Evolutionary conservation across 2,113 vertebrate species (phyloP).

Genomic region (Turnix velox): DNA sequence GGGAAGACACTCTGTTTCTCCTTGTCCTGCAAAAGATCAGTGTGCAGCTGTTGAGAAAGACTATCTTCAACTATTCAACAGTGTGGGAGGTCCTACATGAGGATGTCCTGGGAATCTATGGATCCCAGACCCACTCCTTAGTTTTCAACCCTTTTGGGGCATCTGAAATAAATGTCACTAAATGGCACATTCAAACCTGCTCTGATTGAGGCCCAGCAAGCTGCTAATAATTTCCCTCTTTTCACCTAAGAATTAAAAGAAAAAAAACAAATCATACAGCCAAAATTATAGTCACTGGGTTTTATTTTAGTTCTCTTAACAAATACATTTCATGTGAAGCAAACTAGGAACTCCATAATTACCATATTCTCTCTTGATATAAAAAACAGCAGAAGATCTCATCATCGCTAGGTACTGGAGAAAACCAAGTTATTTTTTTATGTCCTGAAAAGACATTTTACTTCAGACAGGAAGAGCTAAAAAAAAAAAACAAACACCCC

Average conservation of each 20-base stretch:
- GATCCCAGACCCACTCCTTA: neutral
- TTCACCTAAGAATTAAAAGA: neutral
- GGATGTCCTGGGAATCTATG: neutral
- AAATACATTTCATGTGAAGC: neutral
- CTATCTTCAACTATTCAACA: neutral
- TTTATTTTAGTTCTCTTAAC: slow-evolving; percentile 24
- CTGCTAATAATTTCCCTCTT: neutral
- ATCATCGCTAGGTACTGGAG: neutral
- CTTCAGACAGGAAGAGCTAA: slow-evolving; percentile 43
- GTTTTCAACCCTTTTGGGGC: neutral
- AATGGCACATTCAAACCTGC: neutral
- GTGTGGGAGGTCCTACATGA: neutral
- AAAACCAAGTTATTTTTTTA: neutral
- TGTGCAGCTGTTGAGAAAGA: slow-evolving; percentile 10
- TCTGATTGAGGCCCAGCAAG: neutral
- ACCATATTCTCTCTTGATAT: neutral
- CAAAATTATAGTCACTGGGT: neutral
- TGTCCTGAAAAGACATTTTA: neutral
- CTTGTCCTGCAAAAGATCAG: neutral
- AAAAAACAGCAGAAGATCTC: neutral
- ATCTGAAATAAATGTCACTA: neutral
- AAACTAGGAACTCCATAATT: neutral
- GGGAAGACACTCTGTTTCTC: neutral
- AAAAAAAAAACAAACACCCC: too few species aligned
- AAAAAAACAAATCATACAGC: neutral